Evolutionary conservation across 2,797 vertebrate genomes (phyloP).

Genomic region (Lycodopsis pacificus): DNA sequence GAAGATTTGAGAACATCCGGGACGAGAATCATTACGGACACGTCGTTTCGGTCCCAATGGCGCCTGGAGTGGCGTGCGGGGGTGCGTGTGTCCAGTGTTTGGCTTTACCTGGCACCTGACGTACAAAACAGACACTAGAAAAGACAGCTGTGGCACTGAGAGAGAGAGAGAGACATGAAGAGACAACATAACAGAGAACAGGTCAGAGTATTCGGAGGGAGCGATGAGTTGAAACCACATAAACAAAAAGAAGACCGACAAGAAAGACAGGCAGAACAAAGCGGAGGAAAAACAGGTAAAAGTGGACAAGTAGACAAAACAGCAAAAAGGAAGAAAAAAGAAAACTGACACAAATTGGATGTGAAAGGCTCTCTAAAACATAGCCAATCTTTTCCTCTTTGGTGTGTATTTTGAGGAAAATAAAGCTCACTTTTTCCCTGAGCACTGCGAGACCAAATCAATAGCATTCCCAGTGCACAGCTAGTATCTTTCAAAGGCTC

Average conservation of each 20-base stretch:
- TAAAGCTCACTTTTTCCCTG: conserved; percentile 68
- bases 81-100: conserved; percentile 1
- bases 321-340: conserved; percentile 34
- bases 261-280: conserved; percentile 30
- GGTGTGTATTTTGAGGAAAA: conserved; percentile 75
- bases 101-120: conserved; percentile 9
- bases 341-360: conserved; percentile 66
- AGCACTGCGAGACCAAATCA: conserved; percentile 72
- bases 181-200: conserved; percentile 4
- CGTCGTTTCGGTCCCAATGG: conserved; percentile 26
- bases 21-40: conserved; percentile 14
- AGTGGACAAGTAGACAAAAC: conserved; percentile 47
- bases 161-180: background rate
- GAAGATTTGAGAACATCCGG: conserved; percentile 16
- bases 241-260: conserved; percentile 39
- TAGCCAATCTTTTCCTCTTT: conserved; percentile 57
- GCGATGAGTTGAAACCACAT: conserved; percentile 4
- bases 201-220: conserved; percentile 8
- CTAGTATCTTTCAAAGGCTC: conserved; percentile 80
- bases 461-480: conserved; percentile 71
- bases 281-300: conserved; percentile 37
- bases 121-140: conserved; percentile 1
- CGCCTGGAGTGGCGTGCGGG: background rate
- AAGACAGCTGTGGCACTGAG: conserved; percentile 1
- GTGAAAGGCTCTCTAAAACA: conserved; percentile 68